phyloP scores from a whole-genome alignment of 1,140 invertebrate genomes.

The Drosophila pandora region DNA sequence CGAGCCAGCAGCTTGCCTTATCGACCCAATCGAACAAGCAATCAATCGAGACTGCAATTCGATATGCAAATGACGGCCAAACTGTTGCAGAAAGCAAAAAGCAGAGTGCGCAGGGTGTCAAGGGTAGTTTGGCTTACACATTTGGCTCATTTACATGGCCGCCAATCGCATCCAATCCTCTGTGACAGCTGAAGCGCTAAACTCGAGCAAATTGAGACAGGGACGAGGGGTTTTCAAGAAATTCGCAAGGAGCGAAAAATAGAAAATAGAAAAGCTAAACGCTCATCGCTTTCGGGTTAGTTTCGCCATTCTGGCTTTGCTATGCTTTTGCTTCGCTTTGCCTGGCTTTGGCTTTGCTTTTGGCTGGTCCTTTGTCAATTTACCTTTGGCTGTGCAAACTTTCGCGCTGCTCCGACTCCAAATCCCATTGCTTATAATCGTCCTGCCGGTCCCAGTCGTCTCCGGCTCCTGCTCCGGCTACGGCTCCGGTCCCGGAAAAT shows the following conservation, averaged over 20 bases:
- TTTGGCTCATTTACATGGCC: constrained; percentile 50
- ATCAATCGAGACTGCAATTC: constrained; percentile 60
- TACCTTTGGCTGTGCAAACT: constrained; percentile 74
- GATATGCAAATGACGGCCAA: constrained; percentile 74
- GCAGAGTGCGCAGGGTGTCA: constrained; percentile 34
- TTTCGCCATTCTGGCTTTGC: constrained; percentile 12
- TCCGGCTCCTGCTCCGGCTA: neutral
- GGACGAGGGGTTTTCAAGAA: constrained; percentile 3
- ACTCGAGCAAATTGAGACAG: constrained; percentile 47
- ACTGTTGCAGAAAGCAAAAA: constrained; percentile 49
- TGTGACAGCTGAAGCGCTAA: constrained; percentile 22
- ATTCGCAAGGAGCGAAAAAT: neutral
- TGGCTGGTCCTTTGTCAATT: constrained; percentile 61
- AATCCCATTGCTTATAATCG: constrained; percentile 35
- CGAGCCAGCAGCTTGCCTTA: constrained; percentile 20
- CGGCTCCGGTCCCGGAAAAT: constrained; percentile 25
- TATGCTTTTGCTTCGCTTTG: constrained; percentile 11
- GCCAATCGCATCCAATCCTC: constrained; percentile 11
- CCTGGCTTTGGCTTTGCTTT: constrained; percentile 9
- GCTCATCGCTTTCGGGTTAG: constrained; percentile 55
- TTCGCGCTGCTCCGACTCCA: constrained; percentile 51
- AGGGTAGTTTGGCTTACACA: constrained; percentile 59
- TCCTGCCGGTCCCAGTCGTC: neutral
- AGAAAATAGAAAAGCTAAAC: constrained; percentile 41
- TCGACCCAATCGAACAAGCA: constrained; percentile 55